phyloP scores from a whole-genome alignment of 2,113 vertebrate species.

The Rynchops niger region DNA sequence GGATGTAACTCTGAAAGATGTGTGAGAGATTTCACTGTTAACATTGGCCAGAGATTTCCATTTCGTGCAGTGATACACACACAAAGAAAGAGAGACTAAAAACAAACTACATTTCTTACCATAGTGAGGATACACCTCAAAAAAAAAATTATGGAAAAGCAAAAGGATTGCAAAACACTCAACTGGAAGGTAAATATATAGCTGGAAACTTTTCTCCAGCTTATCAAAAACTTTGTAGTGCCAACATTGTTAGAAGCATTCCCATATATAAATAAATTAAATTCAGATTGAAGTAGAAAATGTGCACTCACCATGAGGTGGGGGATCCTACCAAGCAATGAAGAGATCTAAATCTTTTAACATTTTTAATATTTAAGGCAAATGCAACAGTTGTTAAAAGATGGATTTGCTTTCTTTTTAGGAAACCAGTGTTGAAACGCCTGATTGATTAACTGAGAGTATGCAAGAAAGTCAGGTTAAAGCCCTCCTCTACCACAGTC shows the following conservation, averaged over 20 bases:
- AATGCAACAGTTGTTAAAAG: background rate
- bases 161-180: background rate
- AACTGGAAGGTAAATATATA: background rate
- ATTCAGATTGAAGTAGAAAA: background rate
- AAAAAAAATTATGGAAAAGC: background rate
- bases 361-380: background rate
- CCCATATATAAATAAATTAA: background rate
- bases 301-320: background rate
- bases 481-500: background rate
- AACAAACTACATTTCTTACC: background rate
- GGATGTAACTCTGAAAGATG: background rate
- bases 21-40: background rate
- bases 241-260: background rate
- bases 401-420: background rate
- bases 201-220: background rate
- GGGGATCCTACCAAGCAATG: background rate
- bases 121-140: background rate
- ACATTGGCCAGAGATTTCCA: background rate
- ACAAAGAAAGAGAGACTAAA: background rate
- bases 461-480: background rate
- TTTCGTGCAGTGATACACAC: fast-evolving
- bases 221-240: background rate
- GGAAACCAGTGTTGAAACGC: background rate
- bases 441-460: background rate
- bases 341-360: background rate